A percentile compares a stretch with the other conserved stretches of the same genome.
Evolutionary conservation across 2,888 invertebrate species (phyloP).

Genomic region (Meteorus cinctellus): DNA sequence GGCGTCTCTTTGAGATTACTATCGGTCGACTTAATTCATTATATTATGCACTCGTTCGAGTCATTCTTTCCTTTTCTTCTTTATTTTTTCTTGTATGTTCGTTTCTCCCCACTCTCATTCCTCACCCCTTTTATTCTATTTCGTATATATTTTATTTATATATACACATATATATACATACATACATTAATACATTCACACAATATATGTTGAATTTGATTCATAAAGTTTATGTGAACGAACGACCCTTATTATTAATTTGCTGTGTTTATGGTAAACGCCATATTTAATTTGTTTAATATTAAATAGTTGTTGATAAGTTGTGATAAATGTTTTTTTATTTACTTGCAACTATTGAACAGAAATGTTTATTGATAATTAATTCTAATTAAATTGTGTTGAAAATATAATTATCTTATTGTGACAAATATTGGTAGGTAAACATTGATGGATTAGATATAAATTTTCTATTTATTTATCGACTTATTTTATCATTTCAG

Average conservation of each 20-base stretch:
- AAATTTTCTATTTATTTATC: not conserved
- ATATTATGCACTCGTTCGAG: slow-evolving; percentile 41
- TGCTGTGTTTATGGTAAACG: not conserved
- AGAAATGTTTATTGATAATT: too few relatives aligned
- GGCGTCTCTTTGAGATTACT: slow-evolving; percentile 57
- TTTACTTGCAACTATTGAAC: too few relatives aligned
- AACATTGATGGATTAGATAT: not conserved
- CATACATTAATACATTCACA: not conserved
- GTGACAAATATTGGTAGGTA: not conserved
- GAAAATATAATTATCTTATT: not conserved
- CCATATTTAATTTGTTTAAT: not conserved
- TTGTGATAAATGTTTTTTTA: too few relatives aligned
- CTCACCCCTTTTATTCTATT: not conserved
- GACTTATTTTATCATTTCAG: not conserved
- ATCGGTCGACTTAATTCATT: slow-evolving; percentile 61
- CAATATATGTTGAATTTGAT: not conserved
- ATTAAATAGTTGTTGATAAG: too few relatives aligned
- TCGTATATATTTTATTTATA: not conserved
- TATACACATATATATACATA: not conserved
- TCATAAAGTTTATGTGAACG: too few relatives aligned
- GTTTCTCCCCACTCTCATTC: not conserved
- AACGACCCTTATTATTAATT: not conserved
- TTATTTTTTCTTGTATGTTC: not conserved
- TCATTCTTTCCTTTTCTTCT: not conserved
- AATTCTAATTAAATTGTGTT: not conserved